Evolutionary conservation across 30 jellyfish, hydroid and myxozoan genomes (phyloP), one percentile per base, ranked within the genome.

Genomic region (Catostylus mosaicus): DNA sequence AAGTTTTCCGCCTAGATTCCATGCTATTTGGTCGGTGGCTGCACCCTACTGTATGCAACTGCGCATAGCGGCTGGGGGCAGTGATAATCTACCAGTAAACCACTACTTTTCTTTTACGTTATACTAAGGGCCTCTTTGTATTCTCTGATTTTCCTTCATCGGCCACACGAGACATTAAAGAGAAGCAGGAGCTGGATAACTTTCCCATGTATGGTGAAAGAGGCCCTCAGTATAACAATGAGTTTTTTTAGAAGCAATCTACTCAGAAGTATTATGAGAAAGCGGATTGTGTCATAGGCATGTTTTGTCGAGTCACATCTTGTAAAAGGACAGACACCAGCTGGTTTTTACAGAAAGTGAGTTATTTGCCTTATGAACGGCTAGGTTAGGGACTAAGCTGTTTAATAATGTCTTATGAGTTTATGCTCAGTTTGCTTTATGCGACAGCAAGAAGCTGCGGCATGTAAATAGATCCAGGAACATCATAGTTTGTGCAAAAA

Each of bases 221-320:
- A 59, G 38, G 74, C 57, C 12, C 51, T 18, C 63, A 74, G 36
- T 74, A 48, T 40, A 35, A 59, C 8, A 38, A 74, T 52, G 85
- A 74, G 11, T 74, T 47, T 37, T 74, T 50, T 74, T 74, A 57
- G 65, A 74, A 54, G 24, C 85, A 74, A 14, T 20, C 52, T 33
- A 74, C 85, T 12, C 70, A 75, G 30, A 50, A 51, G 37, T 74
- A 50, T 57, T 74, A 74, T 74, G 70, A 51, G 19, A 36, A 31
- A 22, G 30, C n/a, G 12, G 85, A 75, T 54, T 59, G 46, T 51
- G 73, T 74, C 19, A 74, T 74, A n/a, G 35, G 75, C 34, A 35
- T 45, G 6, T 74, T 74, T 74, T n/a, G n/a, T n/a, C n/a, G n/a
- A n/a, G n/a, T n/a, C n/a, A n/a, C n/a, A n/a, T n/a, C n/a, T n/a